Evolutionary conservation across 2,797 vertebrate genomes (phyloP), one percentile per base, ranked within the genome.

Genomic region (Sandelia bainsii): DNA sequence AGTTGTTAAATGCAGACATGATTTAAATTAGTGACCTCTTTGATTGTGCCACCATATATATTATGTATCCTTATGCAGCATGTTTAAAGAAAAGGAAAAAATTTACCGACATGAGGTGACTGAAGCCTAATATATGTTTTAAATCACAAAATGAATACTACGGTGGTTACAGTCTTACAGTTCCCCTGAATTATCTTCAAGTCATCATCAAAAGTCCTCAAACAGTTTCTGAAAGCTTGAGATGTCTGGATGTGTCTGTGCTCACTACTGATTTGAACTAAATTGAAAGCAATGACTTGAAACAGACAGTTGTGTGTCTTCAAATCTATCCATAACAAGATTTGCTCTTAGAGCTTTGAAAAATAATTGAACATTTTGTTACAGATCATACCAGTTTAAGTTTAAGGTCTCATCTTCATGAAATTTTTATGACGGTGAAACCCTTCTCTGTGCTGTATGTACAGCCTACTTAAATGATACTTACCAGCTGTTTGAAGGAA

Each of bases 361-460:
- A 53, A 56, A 14, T 60, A 3, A 1, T 7, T 1, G 40, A 5
- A 66, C 25, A 48, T 16, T 71, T 64, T 45, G 8, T 22, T 61
- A 5, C 10, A 49, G 25, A 20, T 5, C 10, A 51, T 22, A 54
- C 37, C 14, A 32, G 11, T 27, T 46, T 9, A 34, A 3, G 32
- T 40, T 52, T 23, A 4, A 37, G 17, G 61, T 62, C 0, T 6
- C 8, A 27, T 81, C 20, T 49, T 76, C 13, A 46, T 39, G 2
- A 37, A 48, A 34, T 69, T 75, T 80, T 64, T 58, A 53, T 63
- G 46, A 22, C 19, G 3, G 45, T 59, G 13, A 17, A 22, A 29
- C 40, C 50, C 20, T 50, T 6, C 27, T 19, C 53, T n/a, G 32
- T n/a, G 17, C 37, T 37, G 34, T 37, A 53, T 16, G 12, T 25